These are phyloP conservation scores for Notiomystis cincta DNA, from an alignment of 2,113 vertebrate genomes.

Conservation along the genomic window DNA sequence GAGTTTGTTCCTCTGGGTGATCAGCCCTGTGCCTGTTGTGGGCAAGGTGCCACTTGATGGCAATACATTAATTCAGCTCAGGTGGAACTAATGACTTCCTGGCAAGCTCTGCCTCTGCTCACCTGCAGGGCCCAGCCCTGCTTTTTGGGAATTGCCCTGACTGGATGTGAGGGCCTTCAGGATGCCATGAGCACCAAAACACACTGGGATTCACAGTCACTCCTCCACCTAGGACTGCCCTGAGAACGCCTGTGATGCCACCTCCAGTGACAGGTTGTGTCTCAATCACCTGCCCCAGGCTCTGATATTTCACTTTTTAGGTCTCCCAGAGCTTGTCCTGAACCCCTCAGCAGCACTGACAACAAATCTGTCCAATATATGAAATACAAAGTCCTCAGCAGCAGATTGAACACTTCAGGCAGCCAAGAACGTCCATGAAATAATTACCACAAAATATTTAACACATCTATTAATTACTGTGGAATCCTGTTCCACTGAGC, in stretches of 20 bases:
- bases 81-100: neutral
- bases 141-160: neutral
- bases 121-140: neutral
- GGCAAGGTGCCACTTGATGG: neutral
- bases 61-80: neutral
- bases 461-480: conserved; percentile 7
- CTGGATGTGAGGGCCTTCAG: rapidly evolving
- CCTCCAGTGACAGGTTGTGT: neutral
- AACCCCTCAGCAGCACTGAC: neutral
- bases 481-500: conserved; percentile 16
- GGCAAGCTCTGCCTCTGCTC: neutral
- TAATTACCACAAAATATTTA: conserved; percentile 12
- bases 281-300: neutral
- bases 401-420: neutral
- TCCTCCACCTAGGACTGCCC: neutral
- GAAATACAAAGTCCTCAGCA: neutral
- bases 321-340: neutral
- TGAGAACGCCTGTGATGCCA: neutral
- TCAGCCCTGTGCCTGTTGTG: neutral
- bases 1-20: neutral
- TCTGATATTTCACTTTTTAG: neutral
- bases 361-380: neutral
- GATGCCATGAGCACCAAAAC: rapidly evolving
- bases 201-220: rapidly evolving
- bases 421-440: neutral